Percentiles rank a stretch among this genome's conserved stretches.
Evolutionary conservation across 2,888 invertebrate genomes (phyloP).

Genomic region (Oxyscelio sp.): DNA sequence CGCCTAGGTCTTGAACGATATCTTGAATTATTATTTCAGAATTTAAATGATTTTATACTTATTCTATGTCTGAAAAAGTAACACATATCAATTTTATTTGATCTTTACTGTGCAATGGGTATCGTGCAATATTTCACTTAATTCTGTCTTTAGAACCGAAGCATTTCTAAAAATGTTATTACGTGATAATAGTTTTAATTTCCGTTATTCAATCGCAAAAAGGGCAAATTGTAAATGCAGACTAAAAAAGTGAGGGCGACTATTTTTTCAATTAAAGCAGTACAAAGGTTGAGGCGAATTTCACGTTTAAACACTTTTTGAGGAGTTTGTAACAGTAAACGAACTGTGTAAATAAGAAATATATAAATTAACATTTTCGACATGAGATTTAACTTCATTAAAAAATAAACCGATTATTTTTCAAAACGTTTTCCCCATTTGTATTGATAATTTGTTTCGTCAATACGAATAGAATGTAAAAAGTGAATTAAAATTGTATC

Average conservation of each 20-base stretch:
- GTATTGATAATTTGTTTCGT: constrained; percentile 2
- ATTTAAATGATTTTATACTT: constrained; percentile 6
- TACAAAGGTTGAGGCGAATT: constrained; percentile 42
- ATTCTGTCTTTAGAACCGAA: background rate
- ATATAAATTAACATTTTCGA: constrained; percentile 48
- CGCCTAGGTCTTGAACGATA: background rate
- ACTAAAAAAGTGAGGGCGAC: constrained; percentile 7
- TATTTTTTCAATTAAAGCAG: constrained; percentile 42
- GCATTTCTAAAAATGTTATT: background rate
- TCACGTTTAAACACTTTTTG: constrained; percentile 23
- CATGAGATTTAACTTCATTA: constrained; percentile 35
- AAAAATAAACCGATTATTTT: constrained; percentile 42
- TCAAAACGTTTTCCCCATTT: constrained; percentile 36
- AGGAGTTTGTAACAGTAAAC: constrained; percentile 36
- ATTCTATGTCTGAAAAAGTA: background rate
- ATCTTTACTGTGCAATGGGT: constrained; percentile 15
- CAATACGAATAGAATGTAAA: constrained; percentile 48
- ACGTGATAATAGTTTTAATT: constrained; percentile 18
- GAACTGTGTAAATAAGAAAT: constrained; percentile 47
- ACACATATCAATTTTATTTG: constrained; percentile 34
- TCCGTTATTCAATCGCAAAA: constrained; percentile 42
- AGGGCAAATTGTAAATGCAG: constrained; percentile 38
- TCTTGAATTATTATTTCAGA: constrained; percentile 23
- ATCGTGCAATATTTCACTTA: constrained; percentile 27
- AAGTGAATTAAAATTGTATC: constrained; percentile 56